Evolutionary conservation across 2,888 invertebrate genomes (phyloP), one percentile per base, ranked within the genome.

Genomic region (Trissolcus brochymenae): DNA sequence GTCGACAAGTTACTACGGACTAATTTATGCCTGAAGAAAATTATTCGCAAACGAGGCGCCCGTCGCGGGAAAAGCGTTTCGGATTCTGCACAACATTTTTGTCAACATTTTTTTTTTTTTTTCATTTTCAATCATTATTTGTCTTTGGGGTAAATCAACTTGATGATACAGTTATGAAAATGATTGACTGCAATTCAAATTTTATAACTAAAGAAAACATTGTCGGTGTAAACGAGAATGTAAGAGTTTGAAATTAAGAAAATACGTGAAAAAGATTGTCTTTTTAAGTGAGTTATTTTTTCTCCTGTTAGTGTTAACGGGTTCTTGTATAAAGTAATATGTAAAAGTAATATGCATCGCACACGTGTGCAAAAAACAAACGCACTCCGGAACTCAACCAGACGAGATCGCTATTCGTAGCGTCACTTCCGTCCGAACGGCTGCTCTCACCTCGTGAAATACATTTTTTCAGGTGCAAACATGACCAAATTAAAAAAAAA

Each of bases 381-480:
- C 43, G 66, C 56, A 67, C 66, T 73, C 73, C 73, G 73, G 73
- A 73, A 73, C 73, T 67, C 66, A 61, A 66, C 73, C 73, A 73
- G 73, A 73, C 73, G 65, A 73, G 66, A 73, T 73, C 73, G 73
- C 56, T 67, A 74, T 74, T 74, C 67, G 73, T 74, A 74, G 19
- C 73, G 67, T 74, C 73, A 74, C 67, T 74, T 74, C 73, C 66
- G 73, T 61, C 67, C 66, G 61, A 40, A 51, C 62, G 56, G 61
- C 57, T 66, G 66, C 53, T 64, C 73, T 66, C 67, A 73, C 73
- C 56, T 67, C 66, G 67, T 51, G 61, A 67, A 74, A 74, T 67
- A 56, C 65, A 74, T 67, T 51, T 67, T 72, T 72, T 67, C 73
- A 74, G 67, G 66, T 74, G 62, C 55, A 50, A 62, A 19, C 56